A percentile compares a stretch with the other conserved stretches of the same genome.
These are phyloP conservation scores for Sorex maritimensis DNA, from an alignment of 2,797 vertebrate species.

Conservation along the genomic window DNA sequence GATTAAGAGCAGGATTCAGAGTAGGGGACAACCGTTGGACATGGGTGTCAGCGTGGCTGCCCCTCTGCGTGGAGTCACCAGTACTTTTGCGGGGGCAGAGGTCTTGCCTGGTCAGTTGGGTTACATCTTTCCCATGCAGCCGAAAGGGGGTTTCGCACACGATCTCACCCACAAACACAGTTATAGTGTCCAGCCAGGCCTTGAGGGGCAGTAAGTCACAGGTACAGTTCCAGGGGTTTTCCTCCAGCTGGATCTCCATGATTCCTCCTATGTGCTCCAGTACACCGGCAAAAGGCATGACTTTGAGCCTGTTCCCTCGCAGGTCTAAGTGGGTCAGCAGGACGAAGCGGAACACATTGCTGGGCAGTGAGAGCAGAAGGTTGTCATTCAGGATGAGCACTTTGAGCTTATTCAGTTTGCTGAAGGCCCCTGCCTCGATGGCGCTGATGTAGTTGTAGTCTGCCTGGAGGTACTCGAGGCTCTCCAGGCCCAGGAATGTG, in stretches of 20 bases:
- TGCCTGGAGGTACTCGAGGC: conserved; percentile 98
- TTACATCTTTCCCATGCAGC: conserved; percentile 98
- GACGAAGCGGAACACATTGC: conserved; percentile 99
- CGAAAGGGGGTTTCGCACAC: conserved; percentile 98
- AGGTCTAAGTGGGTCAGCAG: conserved; percentile 98
- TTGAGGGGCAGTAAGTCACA: conserved; percentile 98
- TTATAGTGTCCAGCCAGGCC: conserved; percentile 98
- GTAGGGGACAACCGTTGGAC: conserved; percentile 93
- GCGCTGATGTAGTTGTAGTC: conserved; percentile 99
- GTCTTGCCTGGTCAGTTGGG: conserved; percentile 98
- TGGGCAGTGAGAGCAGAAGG: conserved; percentile 96
- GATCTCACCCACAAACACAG: conserved; percentile 97
- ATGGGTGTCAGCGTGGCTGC: conserved; percentile 93
- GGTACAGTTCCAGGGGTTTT: conserved; percentile 99
- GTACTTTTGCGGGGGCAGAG: conserved; percentile 96
- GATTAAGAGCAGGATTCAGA: conserved; percentile 93
- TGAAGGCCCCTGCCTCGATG: conserved; percentile 97
- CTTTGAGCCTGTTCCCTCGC: conserved; percentile 97
- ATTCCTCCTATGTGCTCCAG: conserved; percentile 98
- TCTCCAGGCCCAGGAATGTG: conserved; percentile 96
- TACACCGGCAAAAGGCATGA: conserved; percentile 97
- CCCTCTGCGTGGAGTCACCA: conserved; percentile 92
- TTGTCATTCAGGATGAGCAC: conserved; percentile 99
- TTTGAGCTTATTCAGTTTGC: conserved; percentile 98
- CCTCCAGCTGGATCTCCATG: conserved; percentile 99